Base-by-base conservation (phyloP, 2,113 vertebrate genomes). In the Himantopus leucocephalus region DNA sequence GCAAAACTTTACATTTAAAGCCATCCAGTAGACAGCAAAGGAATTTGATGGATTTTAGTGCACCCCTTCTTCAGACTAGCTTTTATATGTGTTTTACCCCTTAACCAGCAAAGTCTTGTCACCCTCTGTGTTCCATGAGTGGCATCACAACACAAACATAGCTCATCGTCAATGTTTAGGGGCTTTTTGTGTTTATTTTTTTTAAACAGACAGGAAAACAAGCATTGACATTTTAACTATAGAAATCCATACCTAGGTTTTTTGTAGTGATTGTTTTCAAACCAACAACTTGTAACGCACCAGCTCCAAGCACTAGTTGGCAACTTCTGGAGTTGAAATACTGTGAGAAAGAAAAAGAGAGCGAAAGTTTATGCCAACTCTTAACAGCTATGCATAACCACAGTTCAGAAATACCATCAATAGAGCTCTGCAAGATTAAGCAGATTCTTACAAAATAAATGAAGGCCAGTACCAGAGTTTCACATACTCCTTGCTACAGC, bases 251-350 rank as follows among this genome's bases (percentile, higher is more conserved):
- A 99, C 99, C 99, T 15, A 99, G 98, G 97, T 99, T 99, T 98
- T 99, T 99, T 24, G 99, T 99, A 96, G 99, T 99, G 98, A 99
- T 99, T 90, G 99, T 99, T 98, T 99, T 99, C 82, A 99, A 98
- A 83, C 99, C 99, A 64, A 99, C 99, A 53, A 99, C 98, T 98
- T 99, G 99, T 88, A 99, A 97, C 8, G 99, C 99, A 59, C 99
- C 99, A 10, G 99, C 99, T 94, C 99, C 99, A 85, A 99, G 98
- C 86, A 99, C 99, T 96, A 99, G 98, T 94, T 99, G 99, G 95
- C 99, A 99, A 96, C 99, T 99, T 97, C 99, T 98, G 8, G 99
- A 99, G 98, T 99, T 99, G 98, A 99, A 99, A 98, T 99, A 99
- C 99, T 99, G 98, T 8, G 67, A 89, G 86, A 56, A 87, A 95